Evolutionary conservation across 2,113 vertebrate species (phyloP), one percentile per base, ranked within the genome.

Genomic region (Callithrix jacchus): DNA sequence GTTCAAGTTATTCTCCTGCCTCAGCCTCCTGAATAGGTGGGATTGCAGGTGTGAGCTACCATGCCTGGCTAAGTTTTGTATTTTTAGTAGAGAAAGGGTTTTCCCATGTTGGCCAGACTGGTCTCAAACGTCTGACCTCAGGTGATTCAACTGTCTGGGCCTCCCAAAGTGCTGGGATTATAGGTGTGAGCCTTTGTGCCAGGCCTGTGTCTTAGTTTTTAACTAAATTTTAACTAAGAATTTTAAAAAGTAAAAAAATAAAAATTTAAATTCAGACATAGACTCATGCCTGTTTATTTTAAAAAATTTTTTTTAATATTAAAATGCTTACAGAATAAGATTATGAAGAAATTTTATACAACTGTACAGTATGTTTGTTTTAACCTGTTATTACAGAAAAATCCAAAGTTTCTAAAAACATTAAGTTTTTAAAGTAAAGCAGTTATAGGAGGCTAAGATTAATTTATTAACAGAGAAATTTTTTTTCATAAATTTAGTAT

Each of bases 91-190:
- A 64, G 61, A 64, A 27, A 32, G 61, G 61, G 12, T 64, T 64
- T 64, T 30, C 13, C 61, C 61, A 0, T 13, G 6, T 64, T 64
- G 61, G 13, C 27, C 61, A 64, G 12, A 64, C 61, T 64, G 61
- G 11, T 64, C 61, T 64, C 5, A 1, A 64, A 64, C 27, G 30
- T 13, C 61, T 30, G 27, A 64, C 61, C 61, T 32, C 61, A 11
- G 6, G 61, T 6, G 1, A 64, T 64, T 13, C 2, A 13, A 13
- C 61, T 2, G 0, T 64, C 27, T 64, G 12, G 5, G 27, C 61
- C 27, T 64, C 61, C 61, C 27, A 64, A 64, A 64, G 27, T 64
- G 61, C 12, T 64, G 12, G 27, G 27, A 64, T 64, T 30, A 64
- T 64, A 64, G 61, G 27, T 6, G 12, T 64, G 61, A 32, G 27